These are phyloP conservation scores for Tetragonula carbonaria DNA, from an alignment of 2,888 invertebrate species.

Conservation along the genomic window DNA sequence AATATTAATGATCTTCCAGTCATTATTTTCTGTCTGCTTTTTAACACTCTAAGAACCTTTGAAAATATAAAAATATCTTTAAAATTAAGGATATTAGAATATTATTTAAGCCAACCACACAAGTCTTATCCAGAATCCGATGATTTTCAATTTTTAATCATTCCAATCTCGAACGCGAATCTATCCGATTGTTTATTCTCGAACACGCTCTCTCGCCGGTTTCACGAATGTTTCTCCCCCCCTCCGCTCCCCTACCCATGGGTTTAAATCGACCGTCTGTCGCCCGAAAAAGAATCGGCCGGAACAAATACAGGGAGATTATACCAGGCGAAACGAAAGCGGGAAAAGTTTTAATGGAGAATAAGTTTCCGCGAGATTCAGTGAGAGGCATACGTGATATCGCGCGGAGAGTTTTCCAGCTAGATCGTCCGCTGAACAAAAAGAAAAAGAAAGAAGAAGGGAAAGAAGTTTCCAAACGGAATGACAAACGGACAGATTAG, in stretches of 20 bases:
- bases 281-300: neutral
- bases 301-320: neutral
- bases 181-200: conserved; percentile 15
- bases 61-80: no score
- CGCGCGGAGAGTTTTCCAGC: neutral
- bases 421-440: neutral
- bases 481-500: neutral
- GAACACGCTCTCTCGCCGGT: neutral
- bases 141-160: neutral
- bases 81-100: no score
- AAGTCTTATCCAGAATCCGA: neutral
- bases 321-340: neutral
- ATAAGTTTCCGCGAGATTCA: neutral
- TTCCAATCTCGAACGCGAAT: neutral
- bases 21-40: no score
- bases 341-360: neutral
- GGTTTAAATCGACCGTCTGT: neutral
- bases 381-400: neutral
- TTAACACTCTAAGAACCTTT: no score
- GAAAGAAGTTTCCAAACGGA: no score
- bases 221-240: neutral
- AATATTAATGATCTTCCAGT: no score
- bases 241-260: no score
- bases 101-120: neutral
- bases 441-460: no score